Percentiles rank a stretch among this genome's conserved stretches.
These are phyloP conservation scores for Drosophila mimica DNA, from an alignment of 2,888 invertebrate genomes.

Conservation along the genomic window DNA sequence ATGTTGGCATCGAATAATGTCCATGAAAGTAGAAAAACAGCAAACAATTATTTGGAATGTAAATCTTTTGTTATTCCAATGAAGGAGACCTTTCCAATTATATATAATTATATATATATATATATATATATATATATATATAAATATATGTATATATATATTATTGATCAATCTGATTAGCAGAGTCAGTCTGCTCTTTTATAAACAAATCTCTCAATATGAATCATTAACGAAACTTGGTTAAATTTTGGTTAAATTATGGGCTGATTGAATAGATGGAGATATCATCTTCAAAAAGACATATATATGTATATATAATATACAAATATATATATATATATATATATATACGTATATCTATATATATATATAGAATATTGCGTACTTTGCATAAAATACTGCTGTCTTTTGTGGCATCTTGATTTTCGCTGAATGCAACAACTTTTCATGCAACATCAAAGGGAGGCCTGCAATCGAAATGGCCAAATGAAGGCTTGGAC, in stretches of 20 bases:
- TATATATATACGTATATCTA: not conserved
- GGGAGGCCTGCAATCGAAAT: conserved; percentile 23
- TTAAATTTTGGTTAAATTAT: not conserved
- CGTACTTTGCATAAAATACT: not conserved
- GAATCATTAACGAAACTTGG: not conserved
- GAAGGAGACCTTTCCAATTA: too few species aligned
- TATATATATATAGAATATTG: not conserved
- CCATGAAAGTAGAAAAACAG: not conserved
- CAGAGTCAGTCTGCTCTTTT: not conserved
- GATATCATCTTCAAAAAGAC: too few species aligned
- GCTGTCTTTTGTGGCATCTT: conserved; percentile 8
- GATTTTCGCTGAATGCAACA: conserved; percentile 20
- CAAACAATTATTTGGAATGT: not conserved
- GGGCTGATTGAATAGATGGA: not conserved
- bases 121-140: too few species aligned
- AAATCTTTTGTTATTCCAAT: not conserved
- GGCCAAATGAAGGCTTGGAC: conserved; percentile 31
- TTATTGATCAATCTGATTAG: not conserved
- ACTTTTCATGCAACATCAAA: conserved; percentile 31
- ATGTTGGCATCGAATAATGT: not conserved
- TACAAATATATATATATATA: not conserved
- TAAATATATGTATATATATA: too few species aligned
- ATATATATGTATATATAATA: too few species aligned
- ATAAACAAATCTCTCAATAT: not conserved
- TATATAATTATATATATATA: too few species aligned